Evolutionary conservation across 2,113 vertebrate species (phyloP).

Genomic region (Corynorhinus townsendii): DNA sequence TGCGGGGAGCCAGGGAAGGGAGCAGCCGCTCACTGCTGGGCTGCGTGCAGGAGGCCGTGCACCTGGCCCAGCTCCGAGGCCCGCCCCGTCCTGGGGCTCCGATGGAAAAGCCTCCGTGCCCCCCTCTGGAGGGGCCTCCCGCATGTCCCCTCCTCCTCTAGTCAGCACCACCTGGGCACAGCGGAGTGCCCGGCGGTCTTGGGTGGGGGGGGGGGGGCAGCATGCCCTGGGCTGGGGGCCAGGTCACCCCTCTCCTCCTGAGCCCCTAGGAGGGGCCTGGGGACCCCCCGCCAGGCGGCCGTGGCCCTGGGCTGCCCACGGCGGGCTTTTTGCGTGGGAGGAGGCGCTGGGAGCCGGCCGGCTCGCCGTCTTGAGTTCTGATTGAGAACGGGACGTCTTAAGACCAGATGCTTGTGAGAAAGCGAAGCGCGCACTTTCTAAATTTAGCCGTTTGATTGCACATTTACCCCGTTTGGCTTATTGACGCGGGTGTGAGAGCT

Average conservation of each 20-base stretch:
- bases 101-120: neutral
- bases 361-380: neutral
- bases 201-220: too few relatives aligned
- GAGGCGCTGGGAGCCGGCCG: neutral
- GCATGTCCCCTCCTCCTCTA: too few relatives aligned
- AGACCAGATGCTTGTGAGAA: constrained; percentile 58
- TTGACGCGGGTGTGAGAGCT: neutral
- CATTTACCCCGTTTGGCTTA: constrained; percentile 40
- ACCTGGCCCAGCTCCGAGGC: neutral
- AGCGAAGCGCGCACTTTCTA: constrained; percentile 27
- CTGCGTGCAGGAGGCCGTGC: too few relatives aligned
- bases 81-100: neutral
- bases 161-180: neutral
- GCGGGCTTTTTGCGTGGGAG: neutral
- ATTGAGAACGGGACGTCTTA: constrained; percentile 57
- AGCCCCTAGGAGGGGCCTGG: too few relatives aligned
- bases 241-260: neutral
- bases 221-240: neutral
- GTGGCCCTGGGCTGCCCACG: neutral
- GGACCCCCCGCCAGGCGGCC: too few relatives aligned
- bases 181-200: neutral
- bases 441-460: constrained; percentile 57
- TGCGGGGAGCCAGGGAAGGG: too few relatives aligned
- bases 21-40: too few relatives aligned
- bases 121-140: neutral